These are phyloP conservation scores for Henricia sp. DNA, from an alignment of 53 echinoderm and acorn worm genomes.

Conservation along the genomic window DNA sequence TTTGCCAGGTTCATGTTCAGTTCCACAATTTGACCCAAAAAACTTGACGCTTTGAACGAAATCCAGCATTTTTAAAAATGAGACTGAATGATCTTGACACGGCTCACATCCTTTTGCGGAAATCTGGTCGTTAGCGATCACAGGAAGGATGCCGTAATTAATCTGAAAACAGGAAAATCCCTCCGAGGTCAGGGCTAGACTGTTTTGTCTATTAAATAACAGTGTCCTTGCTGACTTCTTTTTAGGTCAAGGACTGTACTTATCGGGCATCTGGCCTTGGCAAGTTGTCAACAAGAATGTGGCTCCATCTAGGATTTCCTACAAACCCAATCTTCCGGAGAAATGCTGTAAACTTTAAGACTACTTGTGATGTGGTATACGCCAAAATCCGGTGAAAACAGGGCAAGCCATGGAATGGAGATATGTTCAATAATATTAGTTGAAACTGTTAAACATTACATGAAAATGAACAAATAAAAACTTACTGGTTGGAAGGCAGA, in stretches of 20 bases:
- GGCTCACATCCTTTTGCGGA: not conserved
- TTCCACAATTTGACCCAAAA: too few relatives aligned
- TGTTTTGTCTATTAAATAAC: too few relatives aligned
- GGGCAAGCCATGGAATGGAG: not conserved
- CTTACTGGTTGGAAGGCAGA: conserved; percentile 50
- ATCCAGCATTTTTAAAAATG: not conserved
- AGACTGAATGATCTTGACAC: conserved; percentile 2
- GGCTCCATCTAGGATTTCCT: too few relatives aligned
- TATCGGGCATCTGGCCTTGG: not conserved
- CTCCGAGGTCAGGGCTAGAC: not conserved
- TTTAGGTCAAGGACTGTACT: not conserved
- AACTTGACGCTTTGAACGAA: too few relatives aligned
- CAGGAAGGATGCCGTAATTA: not conserved
- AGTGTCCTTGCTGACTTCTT: too few relatives aligned
- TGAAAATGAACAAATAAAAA: not conserved
- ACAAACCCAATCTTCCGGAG: too few relatives aligned
- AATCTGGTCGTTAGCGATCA: not conserved
- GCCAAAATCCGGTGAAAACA: too few relatives aligned
- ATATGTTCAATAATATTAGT: not conserved
- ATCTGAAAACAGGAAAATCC: not conserved
- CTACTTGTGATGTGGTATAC: too few relatives aligned
- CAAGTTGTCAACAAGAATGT: too few relatives aligned
- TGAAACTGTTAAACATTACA: not conserved
- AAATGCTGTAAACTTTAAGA: too few relatives aligned
- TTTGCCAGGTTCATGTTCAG: too few relatives aligned